Base-by-base conservation (phyloP, 2,113 vertebrate genomes). In the Notarius lentiginosus region DNA sequence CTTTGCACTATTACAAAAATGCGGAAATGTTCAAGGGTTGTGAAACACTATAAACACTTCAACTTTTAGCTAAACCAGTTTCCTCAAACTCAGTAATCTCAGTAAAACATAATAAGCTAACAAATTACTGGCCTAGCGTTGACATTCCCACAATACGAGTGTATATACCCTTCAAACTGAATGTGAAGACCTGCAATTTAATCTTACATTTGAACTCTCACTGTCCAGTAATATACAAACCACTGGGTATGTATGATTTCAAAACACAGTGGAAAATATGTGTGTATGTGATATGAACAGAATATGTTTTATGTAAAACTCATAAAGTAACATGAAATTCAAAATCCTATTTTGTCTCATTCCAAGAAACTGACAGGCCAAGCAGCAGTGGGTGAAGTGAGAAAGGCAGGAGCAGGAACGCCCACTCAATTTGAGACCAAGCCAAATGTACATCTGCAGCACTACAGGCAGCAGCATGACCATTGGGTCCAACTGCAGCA, bases 401-500 rank as follows among this genome's bases (percentile, higher is more conserved):
- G 17, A 82, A 82, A 61, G 60, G 56, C n/a, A 12, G 34, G 3
- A n/a, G 5, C 7, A 41, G 76, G n/a, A 55, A 27, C 3, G 4
- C 34, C 4, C 0, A 24, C 20, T 58, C 51, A 81, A 22, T 55
- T 24, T 20, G 77, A 70, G 4, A 22, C 30, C 65, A 81, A 60
- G 11, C 85, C 15, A 0, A 82, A 51, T 0, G 27, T 6, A 65
- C 56, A 41, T 2, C 34, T 63, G n/a, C 68, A 83, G 27, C 88
- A 76, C 72, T 97, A 96, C 88, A 91, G 89, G 27, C 93, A 95
- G 90, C 96, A 95, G 86, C 94, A 94, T 73, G 94, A 91, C 80
- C 94, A 95, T 81, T 93, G 96, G 84, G 94, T 96, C 58, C 92
- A 89, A 82, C 84, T 96, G 10, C 91, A 89, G 58, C 90, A 86